Conservation (phyloP, 2,113 vertebrate species). For the Oreochromis tanganicae region DNA sequence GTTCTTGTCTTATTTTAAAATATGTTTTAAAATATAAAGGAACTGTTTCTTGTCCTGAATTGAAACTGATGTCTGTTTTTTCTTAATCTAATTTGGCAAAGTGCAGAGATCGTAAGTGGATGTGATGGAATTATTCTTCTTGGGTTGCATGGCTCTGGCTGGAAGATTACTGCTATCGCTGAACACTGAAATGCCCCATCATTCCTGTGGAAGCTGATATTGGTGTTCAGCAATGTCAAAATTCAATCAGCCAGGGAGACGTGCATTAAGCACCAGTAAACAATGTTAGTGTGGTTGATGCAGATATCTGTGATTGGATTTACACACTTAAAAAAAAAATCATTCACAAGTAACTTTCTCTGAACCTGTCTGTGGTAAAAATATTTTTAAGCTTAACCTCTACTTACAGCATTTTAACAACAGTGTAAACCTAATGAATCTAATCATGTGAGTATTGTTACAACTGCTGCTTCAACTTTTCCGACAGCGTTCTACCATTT, state of each 20-base stretch:
- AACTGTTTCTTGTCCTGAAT: not conserved
- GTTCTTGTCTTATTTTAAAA: not conserved
- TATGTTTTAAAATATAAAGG: not conserved
- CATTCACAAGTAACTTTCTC: not conserved
- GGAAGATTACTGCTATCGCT: not conserved
- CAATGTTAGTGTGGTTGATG: not conserved
- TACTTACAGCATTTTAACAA: not conserved
- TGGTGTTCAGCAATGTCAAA: not conserved
- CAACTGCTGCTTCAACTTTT: not conserved
- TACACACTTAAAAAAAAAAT: not conserved
- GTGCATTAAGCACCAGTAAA: not conserved
- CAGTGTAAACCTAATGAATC: not conserved
- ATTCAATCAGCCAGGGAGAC: not conserved
- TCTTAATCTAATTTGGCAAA: not conserved
- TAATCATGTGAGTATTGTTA: not conserved
- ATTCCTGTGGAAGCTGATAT: not conserved
- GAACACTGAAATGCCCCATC: not conserved
- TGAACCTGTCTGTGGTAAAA: not conserved
- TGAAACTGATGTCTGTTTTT: not conserved
- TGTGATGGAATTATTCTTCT: not conserved
- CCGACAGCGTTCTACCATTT: not conserved
- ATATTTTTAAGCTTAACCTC: not conserved
- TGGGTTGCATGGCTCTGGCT: conserved; percentile 1
- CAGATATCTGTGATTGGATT: not conserved
- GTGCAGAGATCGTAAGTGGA: not conserved